Conservation (phyloP, 1,140 invertebrate genomes). For the Aphelenchoides avenae region DNA sequence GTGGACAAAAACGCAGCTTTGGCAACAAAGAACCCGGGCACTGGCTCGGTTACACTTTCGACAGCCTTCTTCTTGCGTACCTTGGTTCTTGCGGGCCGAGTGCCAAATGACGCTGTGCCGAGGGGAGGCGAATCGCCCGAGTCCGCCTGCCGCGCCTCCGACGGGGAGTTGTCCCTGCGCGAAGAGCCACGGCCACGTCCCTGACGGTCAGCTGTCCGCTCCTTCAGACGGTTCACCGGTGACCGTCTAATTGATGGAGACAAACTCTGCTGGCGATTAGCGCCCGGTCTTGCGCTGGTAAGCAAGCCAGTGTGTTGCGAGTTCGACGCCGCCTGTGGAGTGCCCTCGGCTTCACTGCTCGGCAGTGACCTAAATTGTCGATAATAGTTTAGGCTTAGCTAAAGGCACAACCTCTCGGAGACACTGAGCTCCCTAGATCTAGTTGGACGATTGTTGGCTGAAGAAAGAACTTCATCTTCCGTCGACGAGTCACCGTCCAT, state of each 20-base stretch:
- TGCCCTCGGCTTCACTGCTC: constrained; percentile 22
- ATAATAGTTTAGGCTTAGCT: neutral
- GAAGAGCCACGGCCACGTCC: too few species aligned
- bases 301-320: constrained; percentile 7
- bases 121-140: too few species aligned
- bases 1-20: too few species aligned
- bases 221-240: constrained; percentile 37
- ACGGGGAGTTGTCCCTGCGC: too few species aligned
- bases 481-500: constrained; percentile 58
- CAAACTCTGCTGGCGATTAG: constrained; percentile 25
- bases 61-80: too few species aligned
- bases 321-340: constrained; percentile 8
- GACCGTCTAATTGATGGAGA: constrained; percentile 39
- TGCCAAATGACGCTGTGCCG: too few species aligned
- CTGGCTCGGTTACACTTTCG: too few species aligned
- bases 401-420: constrained; percentile 12
- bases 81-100: too few species aligned
- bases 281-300: neutral
- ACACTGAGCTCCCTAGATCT: constrained; percentile 20
- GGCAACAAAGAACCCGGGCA: too few species aligned
- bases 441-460: too few species aligned
- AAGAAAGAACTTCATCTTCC: constrained; percentile 32
- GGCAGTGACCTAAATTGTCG: constrained; percentile 6
- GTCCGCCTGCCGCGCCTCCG: too few species aligned
- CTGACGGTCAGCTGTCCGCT: too few species aligned